Conservation (phyloP, 2,797 vertebrate species). For the Sciurus vulgaris region DNA sequence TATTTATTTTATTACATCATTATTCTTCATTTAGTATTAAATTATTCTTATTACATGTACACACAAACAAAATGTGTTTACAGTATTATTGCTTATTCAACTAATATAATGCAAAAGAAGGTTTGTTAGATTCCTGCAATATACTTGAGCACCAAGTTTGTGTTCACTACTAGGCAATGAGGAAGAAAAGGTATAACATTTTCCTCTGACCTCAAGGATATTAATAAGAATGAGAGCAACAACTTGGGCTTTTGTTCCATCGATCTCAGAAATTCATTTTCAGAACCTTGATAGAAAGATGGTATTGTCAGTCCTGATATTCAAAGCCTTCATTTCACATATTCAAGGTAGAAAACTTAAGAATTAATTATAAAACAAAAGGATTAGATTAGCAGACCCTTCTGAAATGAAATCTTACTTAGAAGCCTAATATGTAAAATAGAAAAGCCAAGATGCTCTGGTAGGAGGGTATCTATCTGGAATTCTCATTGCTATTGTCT, state of each 20-base stretch:
- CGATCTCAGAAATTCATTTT: slow-evolving; percentile 15
- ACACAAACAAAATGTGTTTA: slow-evolving; percentile 22
- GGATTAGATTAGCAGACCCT: slow-evolving; percentile 1
- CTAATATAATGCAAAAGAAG: slow-evolving; percentile 5
- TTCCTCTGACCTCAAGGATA: background rate
- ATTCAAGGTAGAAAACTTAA: slow-evolving; percentile 34
- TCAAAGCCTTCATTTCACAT: slow-evolving; percentile 38
- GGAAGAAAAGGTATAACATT: background rate
- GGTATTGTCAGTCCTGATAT: background rate
- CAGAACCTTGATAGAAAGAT: slow-evolving; percentile 38
- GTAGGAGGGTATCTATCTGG: background rate
- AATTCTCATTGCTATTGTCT: background rate
- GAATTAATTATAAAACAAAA: slow-evolving; percentile 39
- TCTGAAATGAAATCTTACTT: slow-evolving; percentile 25
- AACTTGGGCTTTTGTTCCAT: background rate
- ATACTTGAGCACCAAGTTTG: background rate
- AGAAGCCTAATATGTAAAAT: slow-evolving; percentile 16
- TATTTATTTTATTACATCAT: slow-evolving; percentile 6
- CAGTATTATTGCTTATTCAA: background rate
- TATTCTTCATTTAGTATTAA: background rate
- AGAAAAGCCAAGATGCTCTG: slow-evolving; percentile 26
- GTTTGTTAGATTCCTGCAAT: background rate
- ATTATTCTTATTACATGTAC: background rate
- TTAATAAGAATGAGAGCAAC: background rate
- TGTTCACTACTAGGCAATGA: background rate